Conservation (phyloP, 2,888 invertebrate species). For the Hydrotaea cyrtoneurina region DNA sequence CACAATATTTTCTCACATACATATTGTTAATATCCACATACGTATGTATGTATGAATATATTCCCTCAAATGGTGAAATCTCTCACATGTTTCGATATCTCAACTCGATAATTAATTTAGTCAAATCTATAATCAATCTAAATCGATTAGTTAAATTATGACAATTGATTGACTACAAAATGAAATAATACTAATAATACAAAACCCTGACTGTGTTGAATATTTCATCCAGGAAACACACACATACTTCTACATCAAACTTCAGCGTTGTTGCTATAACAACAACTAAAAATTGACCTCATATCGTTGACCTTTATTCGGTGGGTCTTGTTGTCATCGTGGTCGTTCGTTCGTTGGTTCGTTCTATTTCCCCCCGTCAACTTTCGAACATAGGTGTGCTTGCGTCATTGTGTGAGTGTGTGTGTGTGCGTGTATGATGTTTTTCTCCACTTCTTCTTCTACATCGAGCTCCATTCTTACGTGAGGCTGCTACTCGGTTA, state of each 20-base stretch:
- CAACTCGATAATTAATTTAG: not conserved
- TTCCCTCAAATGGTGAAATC: not conserved
- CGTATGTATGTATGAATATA: too few relatives aligned
- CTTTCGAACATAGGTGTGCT: not conserved
- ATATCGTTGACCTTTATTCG: slow-evolving; percentile 18
- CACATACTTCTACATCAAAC: not conserved
- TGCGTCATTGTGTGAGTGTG: not conserved
- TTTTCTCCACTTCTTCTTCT: not conserved
- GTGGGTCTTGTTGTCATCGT: not conserved
- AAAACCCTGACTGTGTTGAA: not conserved
- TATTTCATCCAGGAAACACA: slow-evolving; percentile 1
- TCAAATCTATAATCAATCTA: not conserved
- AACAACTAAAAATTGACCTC: slow-evolving; percentile 24
- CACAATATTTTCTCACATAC: too few relatives aligned
- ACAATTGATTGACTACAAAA: not conserved
- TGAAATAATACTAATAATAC: not conserved
- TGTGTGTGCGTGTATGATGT: not conserved
- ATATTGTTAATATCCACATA: too few relatives aligned
- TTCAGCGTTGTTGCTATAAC: not conserved
- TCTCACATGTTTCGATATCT: not conserved
- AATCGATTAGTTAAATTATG: not conserved
- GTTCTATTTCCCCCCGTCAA: not conserved
- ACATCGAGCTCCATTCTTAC: not conserved
- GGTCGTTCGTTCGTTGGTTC: too few relatives aligned
- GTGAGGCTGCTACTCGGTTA: too few relatives aligned